Conservation (phyloP, 2,797 vertebrate genomes). For the Anabacerthia variegaticeps region DNA sequence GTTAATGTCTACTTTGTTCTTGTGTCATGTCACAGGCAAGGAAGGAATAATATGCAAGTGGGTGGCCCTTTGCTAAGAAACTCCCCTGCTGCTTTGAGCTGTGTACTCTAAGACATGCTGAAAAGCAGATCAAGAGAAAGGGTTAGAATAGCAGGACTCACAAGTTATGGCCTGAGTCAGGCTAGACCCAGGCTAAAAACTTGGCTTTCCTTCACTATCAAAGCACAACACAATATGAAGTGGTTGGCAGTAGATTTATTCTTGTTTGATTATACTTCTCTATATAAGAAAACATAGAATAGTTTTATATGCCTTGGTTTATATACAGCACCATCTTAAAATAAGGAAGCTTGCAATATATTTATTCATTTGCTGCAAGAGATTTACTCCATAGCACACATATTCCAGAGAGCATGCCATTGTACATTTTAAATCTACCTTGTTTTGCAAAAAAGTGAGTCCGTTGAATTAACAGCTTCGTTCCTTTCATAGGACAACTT, state of each 20-base stretch:
- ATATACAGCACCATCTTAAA: slow-evolving; percentile 62
- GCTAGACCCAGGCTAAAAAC: slow-evolving; percentile 76
- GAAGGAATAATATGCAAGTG: slow-evolving; percentile 94
- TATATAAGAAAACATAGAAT: slow-evolving; percentile 28
- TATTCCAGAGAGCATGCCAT: slow-evolving; percentile 29
- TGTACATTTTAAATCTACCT: slow-evolving; percentile 55
- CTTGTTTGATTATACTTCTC: slow-evolving; percentile 56
- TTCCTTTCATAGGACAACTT: slow-evolving; percentile 52
- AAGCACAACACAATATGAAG: slow-evolving; percentile 68
- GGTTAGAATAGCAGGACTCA: slow-evolving; percentile 99
- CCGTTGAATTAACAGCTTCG: slow-evolving; percentile 45
- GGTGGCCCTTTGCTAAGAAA: slow-evolving; percentile 95
- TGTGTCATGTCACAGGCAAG: slow-evolving; percentile 97
- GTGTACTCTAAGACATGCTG: slow-evolving; percentile 85
- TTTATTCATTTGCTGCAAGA: slow-evolving; percentile 66
- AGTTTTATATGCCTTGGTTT: slow-evolving; percentile 45
- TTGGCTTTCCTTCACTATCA: slow-evolving; percentile 78
- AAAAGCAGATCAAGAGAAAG: slow-evolving; percentile 93
- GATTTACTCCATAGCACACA: slow-evolving; percentile 29
- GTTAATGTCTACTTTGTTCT: slow-evolving; percentile 99
- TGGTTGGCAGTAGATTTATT: slow-evolving; percentile 71
- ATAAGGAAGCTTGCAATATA: neutral
- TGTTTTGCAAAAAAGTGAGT: slow-evolving; percentile 26
- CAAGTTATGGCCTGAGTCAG: slow-evolving; percentile 84
- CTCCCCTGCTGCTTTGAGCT: slow-evolving; percentile 86